phyloP scores from a whole-genome alignment of 2,113 vertebrate species.

The Rhinopomastus cyanomelas region DNA sequence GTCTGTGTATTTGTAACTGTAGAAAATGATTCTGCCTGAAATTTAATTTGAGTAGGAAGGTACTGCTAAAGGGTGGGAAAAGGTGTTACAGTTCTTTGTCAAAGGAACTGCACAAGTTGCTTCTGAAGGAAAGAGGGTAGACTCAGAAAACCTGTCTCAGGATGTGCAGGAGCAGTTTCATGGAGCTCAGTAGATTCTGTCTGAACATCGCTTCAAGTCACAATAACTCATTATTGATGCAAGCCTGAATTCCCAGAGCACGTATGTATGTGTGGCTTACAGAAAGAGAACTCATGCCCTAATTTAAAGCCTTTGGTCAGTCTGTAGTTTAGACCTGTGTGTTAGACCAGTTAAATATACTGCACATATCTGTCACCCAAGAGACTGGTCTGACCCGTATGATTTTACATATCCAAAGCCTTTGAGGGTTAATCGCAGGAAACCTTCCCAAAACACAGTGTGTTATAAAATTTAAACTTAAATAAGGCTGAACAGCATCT shows the following conservation, averaged over 20 bases:
- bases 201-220: background rate
- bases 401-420: slow-evolving; percentile 67
- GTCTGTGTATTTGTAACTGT: background rate
- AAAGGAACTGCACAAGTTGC: background rate
- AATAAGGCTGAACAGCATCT: background rate
- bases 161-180: background rate
- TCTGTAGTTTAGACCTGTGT: background rate
- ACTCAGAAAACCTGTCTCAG: background rate
- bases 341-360: slow-evolving; percentile 36
- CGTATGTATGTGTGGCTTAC: background rate
- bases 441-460: background rate
- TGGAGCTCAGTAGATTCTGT: background rate
- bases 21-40: background rate
- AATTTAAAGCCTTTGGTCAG: background rate
- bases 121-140: background rate
- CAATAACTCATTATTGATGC: background rate
- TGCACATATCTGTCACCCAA: slow-evolving; percentile 55
- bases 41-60: background rate
- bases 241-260: background rate
- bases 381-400: slow-evolving; percentile 45
- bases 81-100: background rate
- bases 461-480: background rate
- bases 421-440: slow-evolving; percentile 19
- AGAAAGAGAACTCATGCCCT: background rate
- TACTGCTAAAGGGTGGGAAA: background rate